Conservation (phyloP, 2,113 vertebrate genomes). For the Stictonetta naevosa region DNA sequence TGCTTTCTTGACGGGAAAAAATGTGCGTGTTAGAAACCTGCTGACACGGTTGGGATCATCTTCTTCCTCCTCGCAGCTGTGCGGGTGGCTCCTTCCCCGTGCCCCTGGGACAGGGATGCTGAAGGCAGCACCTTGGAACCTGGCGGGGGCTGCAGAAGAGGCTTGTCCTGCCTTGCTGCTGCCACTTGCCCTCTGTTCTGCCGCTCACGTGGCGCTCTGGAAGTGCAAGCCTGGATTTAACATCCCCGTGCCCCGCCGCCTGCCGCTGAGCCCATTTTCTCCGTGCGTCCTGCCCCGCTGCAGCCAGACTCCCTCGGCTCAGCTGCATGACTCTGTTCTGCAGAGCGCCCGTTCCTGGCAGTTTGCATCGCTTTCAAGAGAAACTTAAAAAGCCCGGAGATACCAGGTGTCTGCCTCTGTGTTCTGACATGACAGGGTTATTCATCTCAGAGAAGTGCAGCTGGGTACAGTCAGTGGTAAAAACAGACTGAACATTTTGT, state of each 20-base stretch:
- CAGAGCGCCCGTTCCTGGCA: not conserved
- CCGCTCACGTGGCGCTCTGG: fast-evolving
- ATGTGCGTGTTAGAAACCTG: not conserved
- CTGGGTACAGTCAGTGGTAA: not conserved
- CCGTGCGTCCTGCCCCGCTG: not conserved
- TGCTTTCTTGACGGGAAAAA: not conserved
- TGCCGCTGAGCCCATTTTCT: fast-evolving
- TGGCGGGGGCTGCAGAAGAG: not conserved
- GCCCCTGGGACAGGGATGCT: fast-evolving
- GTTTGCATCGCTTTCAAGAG: not conserved
- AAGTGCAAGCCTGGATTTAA: not conserved
- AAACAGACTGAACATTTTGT: slow-evolving; percentile 47
- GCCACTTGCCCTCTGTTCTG: not conserved
- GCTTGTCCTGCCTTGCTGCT: not conserved
- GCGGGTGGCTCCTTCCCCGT: not conserved
- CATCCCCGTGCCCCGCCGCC: fast-evolving
- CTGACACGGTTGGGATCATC: not conserved
- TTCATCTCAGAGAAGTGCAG: slow-evolving; percentile 21
- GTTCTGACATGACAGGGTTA: not conserved
- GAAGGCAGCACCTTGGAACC: not conserved
- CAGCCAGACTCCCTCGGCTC: not conserved
- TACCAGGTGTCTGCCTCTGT: not conserved
- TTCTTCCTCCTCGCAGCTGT: not conserved
- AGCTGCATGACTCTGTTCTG: not conserved
- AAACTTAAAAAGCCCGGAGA: not conserved